phyloP scores from a whole-genome alignment of 2,113 vertebrate species.

The Meriones unguiculatus region DNA sequence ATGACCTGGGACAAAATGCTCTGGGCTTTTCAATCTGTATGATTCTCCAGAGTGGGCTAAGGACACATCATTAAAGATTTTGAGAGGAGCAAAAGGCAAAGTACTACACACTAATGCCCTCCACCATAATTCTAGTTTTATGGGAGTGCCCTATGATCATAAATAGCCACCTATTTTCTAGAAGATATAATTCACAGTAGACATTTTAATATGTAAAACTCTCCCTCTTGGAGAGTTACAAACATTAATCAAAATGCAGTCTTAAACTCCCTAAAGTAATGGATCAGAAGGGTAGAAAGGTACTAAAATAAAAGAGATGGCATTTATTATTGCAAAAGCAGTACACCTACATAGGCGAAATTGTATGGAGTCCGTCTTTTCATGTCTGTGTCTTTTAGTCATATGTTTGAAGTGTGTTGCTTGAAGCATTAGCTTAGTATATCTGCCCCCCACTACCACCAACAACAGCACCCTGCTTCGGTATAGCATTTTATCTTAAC shows the following conservation, averaged over 20 bases:
- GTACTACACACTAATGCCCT: not conserved
- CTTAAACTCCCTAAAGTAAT: conserved; percentile 6
- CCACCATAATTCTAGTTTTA: conserved; percentile 32
- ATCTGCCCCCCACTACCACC: not conserved
- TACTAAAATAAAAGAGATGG: not conserved
- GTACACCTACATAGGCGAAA: not conserved
- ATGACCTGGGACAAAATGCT: not conserved
- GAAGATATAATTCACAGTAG: conserved; percentile 47
- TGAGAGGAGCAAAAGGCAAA: not conserved
- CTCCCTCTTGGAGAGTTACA: conserved; percentile 51
- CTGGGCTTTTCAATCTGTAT: not conserved
- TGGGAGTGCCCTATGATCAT: not conserved
- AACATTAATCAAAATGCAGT: conserved; percentile 64
- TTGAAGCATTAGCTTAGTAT: not conserved
- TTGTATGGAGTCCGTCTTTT: not conserved
- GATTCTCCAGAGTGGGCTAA: not conserved
- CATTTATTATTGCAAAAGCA: conserved; percentile 57
- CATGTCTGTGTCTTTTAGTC: not conserved
- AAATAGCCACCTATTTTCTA: conserved; percentile 49
- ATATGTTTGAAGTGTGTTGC: no score
- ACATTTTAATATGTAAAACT: conserved; percentile 63
- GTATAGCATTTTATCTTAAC: not conserved
- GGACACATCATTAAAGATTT: not conserved
- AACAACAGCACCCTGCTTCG: not conserved
- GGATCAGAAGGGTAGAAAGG: not conserved